Evolutionary conservation across 2,888 invertebrate species (phyloP).

Genomic region (Terebella lapidaria): DNA sequence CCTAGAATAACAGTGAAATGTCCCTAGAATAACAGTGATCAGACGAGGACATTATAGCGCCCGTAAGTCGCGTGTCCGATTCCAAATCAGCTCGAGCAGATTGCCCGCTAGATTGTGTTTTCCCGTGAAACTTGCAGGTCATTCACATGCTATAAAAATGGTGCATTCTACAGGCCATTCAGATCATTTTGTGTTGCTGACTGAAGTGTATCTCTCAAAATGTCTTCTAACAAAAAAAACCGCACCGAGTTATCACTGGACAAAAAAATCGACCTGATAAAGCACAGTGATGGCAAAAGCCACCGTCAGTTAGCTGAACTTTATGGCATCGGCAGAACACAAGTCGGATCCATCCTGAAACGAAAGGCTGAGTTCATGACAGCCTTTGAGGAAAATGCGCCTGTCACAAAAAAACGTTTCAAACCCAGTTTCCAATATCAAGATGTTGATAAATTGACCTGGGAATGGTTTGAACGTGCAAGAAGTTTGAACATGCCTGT

Average conservation of each 20-base stretch:
- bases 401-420: neutral
- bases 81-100: no score
- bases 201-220: no score
- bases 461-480: neutral
- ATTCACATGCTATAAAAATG: no score
- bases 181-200: no score
- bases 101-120: no score
- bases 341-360: neutral
- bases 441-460: neutral
- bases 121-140: no score
- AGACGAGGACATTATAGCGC: no score
- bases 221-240: no score
- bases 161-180: no score
- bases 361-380: neutral
- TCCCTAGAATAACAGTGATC: no score
- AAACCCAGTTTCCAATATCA: neutral
- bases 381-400: neutral
- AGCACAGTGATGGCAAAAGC: conserved; percentile 1
- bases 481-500: neutral
- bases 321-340: neutral
- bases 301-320: conserved; percentile 1
- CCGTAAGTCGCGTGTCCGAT: no score
- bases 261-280: conserved; percentile 3
- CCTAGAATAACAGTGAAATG: no score
- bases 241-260: neutral